Base-by-base conservation (phyloP, 2,113 vertebrate species). In the Carollia perspicillata region DNA sequence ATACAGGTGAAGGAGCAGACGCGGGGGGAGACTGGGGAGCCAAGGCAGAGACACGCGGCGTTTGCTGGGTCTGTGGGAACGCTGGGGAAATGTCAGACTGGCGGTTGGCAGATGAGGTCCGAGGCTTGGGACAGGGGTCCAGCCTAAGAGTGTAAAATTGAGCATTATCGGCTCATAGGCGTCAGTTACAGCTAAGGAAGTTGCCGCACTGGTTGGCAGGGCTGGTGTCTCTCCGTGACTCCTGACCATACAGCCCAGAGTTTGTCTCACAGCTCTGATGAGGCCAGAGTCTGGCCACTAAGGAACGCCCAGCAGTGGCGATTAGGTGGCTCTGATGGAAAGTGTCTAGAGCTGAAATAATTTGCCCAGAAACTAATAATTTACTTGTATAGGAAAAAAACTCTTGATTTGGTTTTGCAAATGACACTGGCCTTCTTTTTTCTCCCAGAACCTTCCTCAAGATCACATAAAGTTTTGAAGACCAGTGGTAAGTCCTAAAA, bases 381-480 rank as follows among this genome's bases (percentile, higher is more conserved):
- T 93, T 83, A 84, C 49, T 78, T 88, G 28, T 83, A 47, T 1
- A 84, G 40, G 10, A 44, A 83, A 83, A 81, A 83, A 72, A 53
- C 1, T 44, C 35, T 88, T 79, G 17, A 51, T 89, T 95, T 95
- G 49, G 40, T 97, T 74, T 77, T 2, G 16, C 77, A 85, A 97
- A 42, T 90, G 16, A 92, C 92, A 35, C 85, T 95, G 2, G 2
- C 22, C 13, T 95, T 97, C 2, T 95, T 96, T 28, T 98, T 90
- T 66, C 97, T 97, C 95, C 77, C 97, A 99, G 99, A 99, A 96
- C 99, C 99, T 58, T 99, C 99, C 3, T 99, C 99, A 13, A 99
- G 99, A 98, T 97, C 98, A 84, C 98, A 99, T 97, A 99, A 99
- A 98, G 99, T 99, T 95, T 97, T 99, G 81, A 99, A 99, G 97